Evolutionary conservation across 2,888 invertebrate species (phyloP), one percentile per base, ranked within the genome.

Genomic region (Corythucha ciliata): DNA sequence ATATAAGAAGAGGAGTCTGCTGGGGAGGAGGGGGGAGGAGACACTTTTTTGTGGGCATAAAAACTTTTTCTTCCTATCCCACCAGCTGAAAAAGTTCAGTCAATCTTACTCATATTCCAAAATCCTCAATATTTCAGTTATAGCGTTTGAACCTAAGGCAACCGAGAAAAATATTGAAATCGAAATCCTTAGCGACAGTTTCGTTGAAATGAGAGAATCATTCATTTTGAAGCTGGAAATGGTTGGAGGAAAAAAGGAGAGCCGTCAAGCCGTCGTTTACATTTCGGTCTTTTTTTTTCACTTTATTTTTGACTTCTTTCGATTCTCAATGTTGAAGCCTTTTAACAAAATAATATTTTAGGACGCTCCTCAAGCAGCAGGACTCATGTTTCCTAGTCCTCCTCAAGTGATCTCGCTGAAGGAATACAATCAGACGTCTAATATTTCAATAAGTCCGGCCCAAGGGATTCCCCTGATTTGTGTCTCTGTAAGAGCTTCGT

Each of bases 391-490:
- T 22, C 54, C 54, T 4, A 29, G 52, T 10, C 51, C 54, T 22
- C 54, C 54, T 14, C 24, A 45, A 22, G 51, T 54, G 7, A 37
- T 47, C 14, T 52, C 54, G 1, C 42, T 51, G 4, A 47, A 41
- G 14, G 29, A 41, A 20, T 54, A 25, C 27, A 32, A 51, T 20
- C 40, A 45, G 21, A 46, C 26, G n/a, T n/a, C n/a, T n/a, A n/a
- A n/a, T n/a, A n/a, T n/a, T n/a, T n/a, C n/a, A n/a, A 49, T 50
- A 10, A n/a, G 25, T 4, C 46, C 33, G 12, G n/a, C 20, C n/a
- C 54, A 54, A 42, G 54, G 52, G 4, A 47, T 41, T 22, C 54
- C 54, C 4, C 24, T 52, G 4, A 34, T 54, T n/a, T 54, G 54
- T 29, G 20, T 52, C 22, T 42, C 52, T 18, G 54, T 54, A 36